Evolutionary conservation across 2,797 vertebrate genomes (phyloP).

Genomic region (Margarornis squamiger): DNA sequence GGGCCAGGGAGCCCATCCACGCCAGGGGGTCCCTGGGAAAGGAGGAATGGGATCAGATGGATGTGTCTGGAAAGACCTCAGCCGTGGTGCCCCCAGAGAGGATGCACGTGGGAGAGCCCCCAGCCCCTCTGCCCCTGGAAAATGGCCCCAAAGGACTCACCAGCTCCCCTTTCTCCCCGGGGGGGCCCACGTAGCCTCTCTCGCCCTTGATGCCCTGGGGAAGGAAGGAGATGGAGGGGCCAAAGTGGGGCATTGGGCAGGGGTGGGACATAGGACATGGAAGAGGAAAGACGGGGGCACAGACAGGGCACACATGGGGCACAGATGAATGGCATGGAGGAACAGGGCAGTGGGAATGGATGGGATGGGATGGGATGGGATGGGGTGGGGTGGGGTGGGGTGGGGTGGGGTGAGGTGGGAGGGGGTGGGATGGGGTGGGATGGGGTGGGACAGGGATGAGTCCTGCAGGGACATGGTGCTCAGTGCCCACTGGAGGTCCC

Average conservation of each 20-base stretch:
- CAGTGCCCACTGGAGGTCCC: fast-evolving
- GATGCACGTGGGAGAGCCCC: background rate
- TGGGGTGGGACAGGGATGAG: background rate
- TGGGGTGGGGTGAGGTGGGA: background rate
- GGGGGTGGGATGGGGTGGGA: no score
- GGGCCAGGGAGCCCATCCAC: conserved; percentile 85
- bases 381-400: no score
- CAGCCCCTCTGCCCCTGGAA: background rate
- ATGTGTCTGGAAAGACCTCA: background rate
- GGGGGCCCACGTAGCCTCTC: conserved; percentile 82
- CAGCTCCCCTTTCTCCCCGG: conserved; percentile 89
- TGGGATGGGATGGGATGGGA: background rate
- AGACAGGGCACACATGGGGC: fast-evolving
- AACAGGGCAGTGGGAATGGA: background rate
- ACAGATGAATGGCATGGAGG: fast-evolving
- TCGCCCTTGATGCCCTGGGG: conserved; percentile 91
- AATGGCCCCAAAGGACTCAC: conserved; percentile 70
- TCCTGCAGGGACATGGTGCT: fast-evolving
- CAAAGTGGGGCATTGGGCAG: background rate
- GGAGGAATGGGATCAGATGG: background rate
- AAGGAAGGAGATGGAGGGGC: background rate
- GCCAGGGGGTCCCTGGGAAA: conserved; percentile 88
- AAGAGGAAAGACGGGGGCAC: background rate
- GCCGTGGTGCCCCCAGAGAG: fast-evolving
- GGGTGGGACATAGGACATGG: background rate